Evolutionary conservation across 1,140 invertebrate species (phyloP).

Genomic region (Galendromus occidentalis): DNA sequence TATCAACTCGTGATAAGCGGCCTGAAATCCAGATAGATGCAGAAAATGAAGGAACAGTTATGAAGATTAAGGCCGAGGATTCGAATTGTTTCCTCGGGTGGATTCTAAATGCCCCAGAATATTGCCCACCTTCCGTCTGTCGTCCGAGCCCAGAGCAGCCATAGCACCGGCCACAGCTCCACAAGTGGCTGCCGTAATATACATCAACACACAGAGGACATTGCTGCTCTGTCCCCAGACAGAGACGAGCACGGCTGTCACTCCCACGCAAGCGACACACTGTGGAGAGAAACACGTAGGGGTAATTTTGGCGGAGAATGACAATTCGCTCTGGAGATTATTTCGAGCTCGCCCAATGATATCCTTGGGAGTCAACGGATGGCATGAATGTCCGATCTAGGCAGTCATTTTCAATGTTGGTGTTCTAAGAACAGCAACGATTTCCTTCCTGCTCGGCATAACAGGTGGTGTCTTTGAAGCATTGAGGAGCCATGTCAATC

Average conservation of each 20-base stretch:
- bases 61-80: background rate
- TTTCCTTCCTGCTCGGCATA: too few species aligned
- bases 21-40: background rate
- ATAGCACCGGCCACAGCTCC: background rate
- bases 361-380: too few species aligned
- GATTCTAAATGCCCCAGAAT: background rate
- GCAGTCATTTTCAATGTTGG: too few species aligned
- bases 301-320: too few species aligned
- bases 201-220: background rate
- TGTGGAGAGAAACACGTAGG: background rate
- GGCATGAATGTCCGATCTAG: too few species aligned
- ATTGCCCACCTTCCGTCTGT: background rate
- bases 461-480: too few species aligned
- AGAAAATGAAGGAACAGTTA: background rate
- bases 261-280: background rate
- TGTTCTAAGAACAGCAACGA: too few species aligned
- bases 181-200: background rate
- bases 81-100: background rate
- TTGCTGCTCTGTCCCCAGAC: conserved; percentile 2
- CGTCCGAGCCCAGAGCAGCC: background rate
- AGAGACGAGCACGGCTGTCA: background rate
- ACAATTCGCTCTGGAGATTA: too few species aligned
- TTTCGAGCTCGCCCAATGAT: too few species aligned
- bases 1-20: background rate
- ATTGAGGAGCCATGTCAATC: too few species aligned